Base-by-base conservation (phyloP, 2,113 vertebrate genomes). In the Nerophis lumbriciformis region DNA sequence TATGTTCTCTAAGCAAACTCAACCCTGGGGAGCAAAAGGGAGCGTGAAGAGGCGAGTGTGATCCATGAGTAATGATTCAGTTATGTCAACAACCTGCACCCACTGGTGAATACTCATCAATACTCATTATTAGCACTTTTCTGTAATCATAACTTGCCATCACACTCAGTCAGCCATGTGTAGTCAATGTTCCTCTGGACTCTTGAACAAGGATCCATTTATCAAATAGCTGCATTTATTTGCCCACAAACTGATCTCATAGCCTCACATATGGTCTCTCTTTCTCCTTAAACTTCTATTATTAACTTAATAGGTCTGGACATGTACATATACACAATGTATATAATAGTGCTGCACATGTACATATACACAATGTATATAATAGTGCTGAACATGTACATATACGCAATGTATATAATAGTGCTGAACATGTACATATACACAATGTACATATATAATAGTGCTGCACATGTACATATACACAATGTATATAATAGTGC, bases 131-230 rank as follows among this genome's bases (percentile, higher is more conserved):
- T 73, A 65, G 12, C 52, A 48, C 49, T 51, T 39, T 69, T 78
- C 8, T 66, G 71, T 68, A 65, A 77, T 69, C 72, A 84, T 84
- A 82, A 77, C 47, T 63, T 51, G 62, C 69, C 63, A 48, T 45
- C 54, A 74, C 59, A 63, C 19, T 6, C 56, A 70, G 57, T 52
- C 61, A 63, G 48, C 61, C 75, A 73, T 75, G 71, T 78, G 76
- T 77, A 80, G 63, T 69, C 69, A 68, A 56, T 48, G 69, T 58
- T 73, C 69, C 77, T 81, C 50, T 16, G 66, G 74, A 71, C 76
- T 77, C 85, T 85, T 81, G 73, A 83, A 77, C 69, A 76, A 60
- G 57, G 78, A 85, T 83, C 45, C 68, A 86, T 84, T 80, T 82
- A 78, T 84, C 72, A 61, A 72, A 79, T 76, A 67, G 58, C 65